These are phyloP conservation scores for Macrophya alboannulata DNA, from an alignment of 2,888 invertebrate genomes.

Conservation along the genomic window DNA sequence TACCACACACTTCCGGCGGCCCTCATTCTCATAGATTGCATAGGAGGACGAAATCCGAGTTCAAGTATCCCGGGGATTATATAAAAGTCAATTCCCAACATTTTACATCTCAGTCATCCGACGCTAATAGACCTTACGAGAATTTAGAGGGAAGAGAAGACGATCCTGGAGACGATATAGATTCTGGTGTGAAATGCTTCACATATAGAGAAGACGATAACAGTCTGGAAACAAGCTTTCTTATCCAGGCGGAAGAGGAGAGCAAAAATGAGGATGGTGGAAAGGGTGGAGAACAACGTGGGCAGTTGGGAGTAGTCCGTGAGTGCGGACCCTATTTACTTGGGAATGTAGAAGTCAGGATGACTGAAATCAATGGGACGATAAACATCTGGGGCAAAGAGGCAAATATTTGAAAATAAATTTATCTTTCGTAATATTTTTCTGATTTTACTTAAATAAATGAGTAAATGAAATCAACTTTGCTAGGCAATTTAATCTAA, in stretches of 20 bases:
- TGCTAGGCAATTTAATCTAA: neutral
- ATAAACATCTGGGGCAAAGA: slow-evolving; percentile 78
- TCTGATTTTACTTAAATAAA: neutral
- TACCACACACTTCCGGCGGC: slow-evolving; percentile 67
- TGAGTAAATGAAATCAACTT: neutral
- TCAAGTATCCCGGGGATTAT: slow-evolving; percentile 51
- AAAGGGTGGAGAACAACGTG: slow-evolving; percentile 57
- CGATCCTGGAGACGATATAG: slow-evolving; percentile 64
- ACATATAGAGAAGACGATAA: slow-evolving; percentile 74
- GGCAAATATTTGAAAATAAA: slow-evolving; percentile 61
- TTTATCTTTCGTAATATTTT: neutral
- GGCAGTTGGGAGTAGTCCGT: slow-evolving; percentile 65
- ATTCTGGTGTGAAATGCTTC: slow-evolving; percentile 72
- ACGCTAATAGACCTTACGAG: slow-evolving; percentile 47
- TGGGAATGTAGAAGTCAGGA: slow-evolving; percentile 76
- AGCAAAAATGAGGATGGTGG: slow-evolving; percentile 20
- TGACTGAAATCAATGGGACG: slow-evolving; percentile 77
- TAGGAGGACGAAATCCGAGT: slow-evolving; percentile 62
- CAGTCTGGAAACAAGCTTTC: slow-evolving; percentile 73
- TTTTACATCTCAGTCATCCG: neutral
- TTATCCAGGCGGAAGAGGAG: slow-evolving; percentile 70
- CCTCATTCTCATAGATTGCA: slow-evolving; percentile 56
- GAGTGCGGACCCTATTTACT: slow-evolving; percentile 77
- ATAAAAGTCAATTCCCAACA: slow-evolving; percentile 4
- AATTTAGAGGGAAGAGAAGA: slow-evolving; percentile 57